Base-by-base conservation (phyloP, 2,888 invertebrate genomes). In the Penaeus monodon region DNA sequence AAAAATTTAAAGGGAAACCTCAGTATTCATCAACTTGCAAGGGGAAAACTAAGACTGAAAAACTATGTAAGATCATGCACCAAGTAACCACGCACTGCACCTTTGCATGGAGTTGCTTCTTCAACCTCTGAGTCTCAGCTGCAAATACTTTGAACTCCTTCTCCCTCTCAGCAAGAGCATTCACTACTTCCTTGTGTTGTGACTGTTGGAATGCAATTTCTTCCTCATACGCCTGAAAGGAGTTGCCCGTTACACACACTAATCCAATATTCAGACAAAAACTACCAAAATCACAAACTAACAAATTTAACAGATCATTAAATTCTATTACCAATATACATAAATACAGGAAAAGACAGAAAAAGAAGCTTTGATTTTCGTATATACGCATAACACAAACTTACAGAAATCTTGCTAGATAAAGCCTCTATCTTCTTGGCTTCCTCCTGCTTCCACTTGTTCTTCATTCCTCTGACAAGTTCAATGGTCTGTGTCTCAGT, bases 371-470 rank as follows among this genome's bases (percentile, higher is more conserved):
- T 38, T 2, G 10, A 44, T 44, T 10, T 44, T 44, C 17, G 17
- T 33, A 49, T 33, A 27, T 20, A 33, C 27, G 2, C 20, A 33
- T 27, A 2, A 65, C 12, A 29, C 24, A 70, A 24, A 70, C 77
- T 70, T 65, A 81, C 73, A 49, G 57, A 20, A 22, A 81, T 64
- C 27, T 77, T 81, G 33, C 29, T 77, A 44, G 29, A n/a, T 12
- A 70, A 70, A 24, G 27, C 79, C 57, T 83, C 65, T 24, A 79
- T 17, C 64, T 85, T 90, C 73, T 88, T 78, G 38, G 85, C 86
- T 66, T 89, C 89, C 7, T 89, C 85, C 38, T 84, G 82, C 78
- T 86, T 88, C 90, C 90, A 90, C 81, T 89, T 89, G 66, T 86
- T 81, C 65, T 90, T 90, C 85, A 89, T 88, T 68, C 84, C 86